Conservation (phyloP, 2,888 invertebrate species). For the Onchidella celtica region DNA sequence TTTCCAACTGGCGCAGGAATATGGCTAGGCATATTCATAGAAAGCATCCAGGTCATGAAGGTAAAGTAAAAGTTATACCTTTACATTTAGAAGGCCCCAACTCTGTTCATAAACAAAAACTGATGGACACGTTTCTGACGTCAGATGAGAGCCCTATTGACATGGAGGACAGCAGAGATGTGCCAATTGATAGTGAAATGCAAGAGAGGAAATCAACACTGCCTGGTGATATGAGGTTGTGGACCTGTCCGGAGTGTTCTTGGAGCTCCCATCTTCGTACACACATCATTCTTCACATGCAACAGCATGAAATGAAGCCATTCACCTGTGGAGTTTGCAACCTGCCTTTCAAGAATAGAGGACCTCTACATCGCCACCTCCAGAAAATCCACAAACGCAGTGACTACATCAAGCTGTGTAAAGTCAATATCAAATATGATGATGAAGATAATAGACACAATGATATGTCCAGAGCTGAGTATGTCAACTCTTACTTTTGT, state of each 20-base stretch:
- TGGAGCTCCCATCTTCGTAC: slow-evolving; percentile 81
- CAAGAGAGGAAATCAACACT: neutral
- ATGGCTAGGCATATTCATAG: slow-evolving; percentile 95
- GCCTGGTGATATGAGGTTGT: slow-evolving; percentile 58
- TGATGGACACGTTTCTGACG: neutral
- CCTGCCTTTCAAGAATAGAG: slow-evolving; percentile 78
- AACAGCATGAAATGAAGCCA: slow-evolving; percentile 69
- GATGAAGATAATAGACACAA: slow-evolving; percentile 46
- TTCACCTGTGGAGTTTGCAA: slow-evolving; percentile 78
- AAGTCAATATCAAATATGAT: slow-evolving; percentile 60
- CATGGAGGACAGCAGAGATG: neutral
- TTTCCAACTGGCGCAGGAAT: slow-evolving; percentile 98
- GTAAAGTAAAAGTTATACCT: slow-evolving; percentile 61
- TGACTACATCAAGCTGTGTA: slow-evolving; percentile 60
- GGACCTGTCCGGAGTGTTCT: slow-evolving; percentile 95
- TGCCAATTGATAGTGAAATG: neutral
- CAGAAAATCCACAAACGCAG: slow-evolving; percentile 62
- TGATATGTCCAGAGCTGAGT: slow-evolving; percentile 40
- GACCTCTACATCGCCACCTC: slow-evolving; percentile 78
- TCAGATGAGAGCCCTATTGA: neutral
- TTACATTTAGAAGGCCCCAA: slow-evolving; percentile 68
- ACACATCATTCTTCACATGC: slow-evolving; percentile 73
- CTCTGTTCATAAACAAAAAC: slow-evolving; percentile 43
- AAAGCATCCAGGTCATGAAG: slow-evolving; percentile 62
- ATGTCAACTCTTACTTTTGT: slow-evolving; percentile 62